A percentile compares a stretch with the other conserved stretches of the same genome.
phyloP scores from a whole-genome alignment of 1,140 invertebrate species.

The Diachasmimorpha longicaudata region DNA sequence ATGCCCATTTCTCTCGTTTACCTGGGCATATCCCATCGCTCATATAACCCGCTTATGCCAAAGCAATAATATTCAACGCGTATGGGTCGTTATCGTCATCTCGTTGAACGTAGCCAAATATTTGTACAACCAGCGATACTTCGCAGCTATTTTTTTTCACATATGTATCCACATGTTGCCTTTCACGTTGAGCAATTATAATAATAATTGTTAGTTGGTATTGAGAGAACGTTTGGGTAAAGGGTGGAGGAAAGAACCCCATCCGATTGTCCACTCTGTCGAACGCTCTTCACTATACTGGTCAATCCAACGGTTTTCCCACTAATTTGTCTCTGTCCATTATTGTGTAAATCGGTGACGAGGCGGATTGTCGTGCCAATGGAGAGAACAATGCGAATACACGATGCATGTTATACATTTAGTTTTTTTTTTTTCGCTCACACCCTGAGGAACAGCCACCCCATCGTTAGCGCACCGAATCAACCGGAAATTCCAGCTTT shows the following conservation, averaged over 20 bases:
- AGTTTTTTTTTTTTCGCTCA: neutral
- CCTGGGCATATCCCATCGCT: constrained; percentile 4
- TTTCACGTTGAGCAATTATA: constrained; percentile 6
- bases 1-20: constrained; percentile 37
- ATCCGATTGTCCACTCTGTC: constrained; percentile 7
- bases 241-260: neutral
- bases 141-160: constrained; percentile 1
- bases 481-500: constrained; percentile 65
- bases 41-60: neutral
- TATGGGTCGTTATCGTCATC: constrained; percentile 25
- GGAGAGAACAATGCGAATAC: constrained; percentile 45
- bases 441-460: constrained; percentile 36
- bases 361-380: constrained; percentile 36
- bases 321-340: constrained; percentile 59
- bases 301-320: constrained; percentile 47
- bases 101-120: constrained; percentile 26
- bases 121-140: constrained; percentile 15
- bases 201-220: neutral
- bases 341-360: constrained; percentile 60
- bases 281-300: neutral
- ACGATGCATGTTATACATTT: neutral
- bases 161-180: neutral
- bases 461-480: constrained; percentile 63
- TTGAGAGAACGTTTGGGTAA: neutral
- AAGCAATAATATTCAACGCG: constrained; percentile 1